Conservation (phyloP, 1,140 invertebrate genomes). For the Lordiphosa stackelbergi region DNA sequence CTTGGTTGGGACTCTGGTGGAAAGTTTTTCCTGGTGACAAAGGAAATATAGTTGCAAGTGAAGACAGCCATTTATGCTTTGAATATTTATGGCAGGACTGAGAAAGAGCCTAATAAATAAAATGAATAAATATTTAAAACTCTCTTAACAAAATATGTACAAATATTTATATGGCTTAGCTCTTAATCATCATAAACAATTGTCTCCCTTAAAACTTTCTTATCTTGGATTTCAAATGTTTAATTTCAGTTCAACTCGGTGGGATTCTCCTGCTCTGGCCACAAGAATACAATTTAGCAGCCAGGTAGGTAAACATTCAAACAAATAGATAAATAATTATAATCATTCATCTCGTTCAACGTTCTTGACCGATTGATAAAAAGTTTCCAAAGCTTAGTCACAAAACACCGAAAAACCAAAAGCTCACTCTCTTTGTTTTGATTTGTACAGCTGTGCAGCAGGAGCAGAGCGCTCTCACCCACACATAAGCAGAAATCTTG, state of each 20-base stretch:
- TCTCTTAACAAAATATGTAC: no score
- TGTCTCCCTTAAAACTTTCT: no score
- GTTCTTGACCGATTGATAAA: slow-evolving; percentile 75
- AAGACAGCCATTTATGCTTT: neutral
- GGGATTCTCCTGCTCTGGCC: slow-evolving; percentile 14
- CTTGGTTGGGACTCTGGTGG: slow-evolving; percentile 2
- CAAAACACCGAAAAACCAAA: slow-evolving; percentile 46
- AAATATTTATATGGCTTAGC: no score
- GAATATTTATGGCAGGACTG: neutral
- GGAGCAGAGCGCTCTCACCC: slow-evolving; percentile 29
- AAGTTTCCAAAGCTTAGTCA: slow-evolving; percentile 59
- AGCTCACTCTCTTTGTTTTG: slow-evolving; percentile 59
- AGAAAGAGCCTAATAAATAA: no score
- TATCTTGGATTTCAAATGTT: neutral
- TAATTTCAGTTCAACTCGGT: slow-evolving; percentile 7
- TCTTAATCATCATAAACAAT: no score
- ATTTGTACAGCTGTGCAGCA: slow-evolving; percentile 22
- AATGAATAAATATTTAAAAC: no score
- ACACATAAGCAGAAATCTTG: slow-evolving; percentile 10
- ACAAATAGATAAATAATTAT: slow-evolving; percentile 48
- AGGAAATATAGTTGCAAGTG: neutral
- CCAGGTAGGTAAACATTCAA: slow-evolving; percentile 45
- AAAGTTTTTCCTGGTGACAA: slow-evolving; percentile 6
- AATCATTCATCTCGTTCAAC: slow-evolving; percentile 51
- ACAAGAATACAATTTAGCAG: slow-evolving; percentile 18